Base-by-base conservation (phyloP, 2,888 invertebrate genomes). In the Acanthosoma haemorrhoidale region DNA sequence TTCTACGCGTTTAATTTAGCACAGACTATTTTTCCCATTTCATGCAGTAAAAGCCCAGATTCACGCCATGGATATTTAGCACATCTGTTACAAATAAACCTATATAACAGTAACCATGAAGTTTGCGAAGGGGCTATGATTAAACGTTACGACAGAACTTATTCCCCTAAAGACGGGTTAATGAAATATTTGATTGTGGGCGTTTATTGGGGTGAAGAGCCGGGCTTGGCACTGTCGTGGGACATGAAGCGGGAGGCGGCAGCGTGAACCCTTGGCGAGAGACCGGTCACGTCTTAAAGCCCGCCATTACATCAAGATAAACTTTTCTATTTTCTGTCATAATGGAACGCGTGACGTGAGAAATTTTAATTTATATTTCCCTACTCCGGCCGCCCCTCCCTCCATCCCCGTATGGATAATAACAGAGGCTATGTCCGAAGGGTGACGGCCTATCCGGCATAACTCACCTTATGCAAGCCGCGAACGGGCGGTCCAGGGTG, bases 281-380 rank as follows among this genome's bases (percentile, higher is more conserved):
- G 4, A 13, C 34, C 8, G 18, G 67, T 67, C 67, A 67, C 67
- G 67, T 67, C 67, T 36, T 29, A 4, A n/a, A 67, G 34, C 15
- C 67, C 51, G 4, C 64, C 67, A 34, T 67, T 57, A 34, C 51
- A 51, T 57, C 67, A 67, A 51, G 57, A 67, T 67, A 51, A 67
- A 67, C 67, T 67, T 67, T 57, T 67, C 67, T 67, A 67, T 67
- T 67, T 67, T 67, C 67, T 67, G 67, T 67, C 67, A 67, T 67
- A 67, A 67, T 67, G 51, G 43, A 67, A 67, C 67, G 51, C 67
- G 51, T 51, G 67, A 51, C 67, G 43, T 57, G 67, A 67, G 43
- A 57, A 57, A 51, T 51, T 67, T 67, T 67, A 67, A 67, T 67
- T 67, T 67, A 34, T 67, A 43, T 43, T 39, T 64, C 29, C 32